Conservation (phyloP, 2,888 invertebrate genomes). For the Microctonus brassicae region DNA sequence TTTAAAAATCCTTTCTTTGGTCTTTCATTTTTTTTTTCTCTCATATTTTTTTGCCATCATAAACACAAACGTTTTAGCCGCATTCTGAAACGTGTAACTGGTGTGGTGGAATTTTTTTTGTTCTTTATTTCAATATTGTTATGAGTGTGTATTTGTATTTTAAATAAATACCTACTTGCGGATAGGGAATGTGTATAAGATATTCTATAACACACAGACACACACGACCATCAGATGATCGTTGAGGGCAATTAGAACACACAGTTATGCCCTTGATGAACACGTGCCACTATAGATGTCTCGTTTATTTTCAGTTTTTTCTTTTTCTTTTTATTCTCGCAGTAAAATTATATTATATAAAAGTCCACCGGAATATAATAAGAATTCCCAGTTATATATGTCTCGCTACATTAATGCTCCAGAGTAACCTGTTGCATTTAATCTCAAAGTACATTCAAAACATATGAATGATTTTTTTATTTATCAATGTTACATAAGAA, state of each 20-base stretch:
- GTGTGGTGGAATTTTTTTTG: not conserved
- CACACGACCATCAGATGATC: too few species aligned
- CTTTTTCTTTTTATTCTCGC: constrained; percentile 12
- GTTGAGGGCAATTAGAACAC: not conserved
- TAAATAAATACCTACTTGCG: not conserved
- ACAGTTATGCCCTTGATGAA: not conserved
- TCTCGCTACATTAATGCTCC: not conserved
- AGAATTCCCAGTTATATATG: not conserved
- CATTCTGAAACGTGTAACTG: constrained; percentile 10
- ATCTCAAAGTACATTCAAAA: not conserved
- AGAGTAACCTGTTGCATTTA: not conserved
- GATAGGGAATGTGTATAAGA: not conserved
- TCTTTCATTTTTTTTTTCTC: not conserved
- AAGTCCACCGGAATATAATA: constrained; percentile 35
- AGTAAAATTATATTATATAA: constrained; percentile 2
- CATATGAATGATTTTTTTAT: not conserved
- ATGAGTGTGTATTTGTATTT: too few species aligned
- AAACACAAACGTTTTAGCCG: constrained; percentile 14
- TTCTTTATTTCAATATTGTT: not conserved
- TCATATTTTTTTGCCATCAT: constrained; percentile 1
- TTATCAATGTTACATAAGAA: too few species aligned
- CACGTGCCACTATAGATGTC: not conserved
- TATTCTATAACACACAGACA: not conserved
- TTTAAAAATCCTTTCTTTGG: not conserved
- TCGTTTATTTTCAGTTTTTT: not conserved